Evolutionary conservation across 2,797 vertebrate genomes (phyloP), one percentile per base, ranked within the genome.

Genomic region (Glossophaga mutica): DNA sequence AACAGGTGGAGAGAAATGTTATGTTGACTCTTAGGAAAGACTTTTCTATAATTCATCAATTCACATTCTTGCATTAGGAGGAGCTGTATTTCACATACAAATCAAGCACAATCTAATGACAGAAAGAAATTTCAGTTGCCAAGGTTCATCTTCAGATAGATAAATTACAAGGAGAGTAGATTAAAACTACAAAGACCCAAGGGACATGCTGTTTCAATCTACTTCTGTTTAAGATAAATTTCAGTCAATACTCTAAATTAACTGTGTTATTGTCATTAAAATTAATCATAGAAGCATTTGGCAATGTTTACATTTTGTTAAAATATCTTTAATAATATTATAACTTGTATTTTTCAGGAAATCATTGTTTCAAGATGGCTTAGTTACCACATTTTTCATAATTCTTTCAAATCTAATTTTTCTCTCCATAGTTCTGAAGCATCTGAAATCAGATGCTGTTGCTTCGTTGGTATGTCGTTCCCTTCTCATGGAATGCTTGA

Each of bases 331-430:
- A 89, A 59, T 39, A 70, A 46, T 29, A 87, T 39, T 34, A 11
- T 78, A 88, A 89, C 50, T 67, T 91, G 16, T 81, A 42, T 37
- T 9, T 42, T 82, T 14, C 76, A 87, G 59, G 14, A 85, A 93
- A 62, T 87, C 55, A n/a, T 21, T 74, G 19, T 83, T 95, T 70
- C 21, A 57, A 76, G 9, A 65, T 16, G 26, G 21, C 9, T 82
- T 78, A 55, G 22, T 34, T 32, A 14, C 4, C 15, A 81, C 26
- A 78, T 76, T 84, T 52, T 71, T 94, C 11, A 29, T 52, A 59
- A 87, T 91, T 89, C 87, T 76, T 91, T 96, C 5, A 21, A 62
- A 67, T 79, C 21, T 91, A 32, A 79, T 70, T 79, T 88, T 78
- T 87, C 34, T 70, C 2, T 71, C 29, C 18, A 12, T 34, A 15